phyloP scores from a whole-genome alignment of 2,888 invertebrate species.

The Tachina fera region DNA sequence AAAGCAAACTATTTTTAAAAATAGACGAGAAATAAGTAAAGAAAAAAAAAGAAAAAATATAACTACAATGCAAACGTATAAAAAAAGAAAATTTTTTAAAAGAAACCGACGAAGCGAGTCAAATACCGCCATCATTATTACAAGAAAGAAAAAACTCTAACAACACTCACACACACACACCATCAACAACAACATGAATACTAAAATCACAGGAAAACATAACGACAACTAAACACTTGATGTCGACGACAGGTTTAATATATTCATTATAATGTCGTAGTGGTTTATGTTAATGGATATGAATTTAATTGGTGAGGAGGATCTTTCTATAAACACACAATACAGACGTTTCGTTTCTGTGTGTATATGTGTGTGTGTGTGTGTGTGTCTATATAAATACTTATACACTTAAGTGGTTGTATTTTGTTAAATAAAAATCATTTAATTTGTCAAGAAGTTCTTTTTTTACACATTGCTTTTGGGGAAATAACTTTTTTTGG shows the following conservation, averaged over 20 bases:
- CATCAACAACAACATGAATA: background rate
- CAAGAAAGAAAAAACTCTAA: background rate
- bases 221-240: constrained; percentile 68
- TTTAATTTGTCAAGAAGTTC: constrained; percentile 68
- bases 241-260: constrained; percentile 72
- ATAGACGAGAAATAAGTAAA: constrained; percentile 22
- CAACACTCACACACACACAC: background rate
- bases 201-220: constrained; percentile 31
- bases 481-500: constrained; percentile 13
- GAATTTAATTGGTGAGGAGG: constrained; percentile 70
- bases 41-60: constrained; percentile 7
- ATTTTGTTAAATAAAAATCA: constrained; percentile 64
- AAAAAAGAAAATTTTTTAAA: constrained; percentile 7
- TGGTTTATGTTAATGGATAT: constrained; percentile 70
- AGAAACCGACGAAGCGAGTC: constrained; percentile 59
- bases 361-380: background rate
- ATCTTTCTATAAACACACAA: constrained; percentile 52
- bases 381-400: constrained; percentile 24
- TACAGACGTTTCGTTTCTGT: constrained; percentile 8
- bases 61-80: background rate
- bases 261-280: constrained; percentile 67
- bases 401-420: constrained; percentile 61
- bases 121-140: constrained; percentile 54
- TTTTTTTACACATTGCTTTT: constrained; percentile 11
- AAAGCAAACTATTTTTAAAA: constrained; percentile 51